Evolutionary conservation across 2,888 invertebrate genomes (phyloP).

Genomic region (Adelognathus sp.): DNA sequence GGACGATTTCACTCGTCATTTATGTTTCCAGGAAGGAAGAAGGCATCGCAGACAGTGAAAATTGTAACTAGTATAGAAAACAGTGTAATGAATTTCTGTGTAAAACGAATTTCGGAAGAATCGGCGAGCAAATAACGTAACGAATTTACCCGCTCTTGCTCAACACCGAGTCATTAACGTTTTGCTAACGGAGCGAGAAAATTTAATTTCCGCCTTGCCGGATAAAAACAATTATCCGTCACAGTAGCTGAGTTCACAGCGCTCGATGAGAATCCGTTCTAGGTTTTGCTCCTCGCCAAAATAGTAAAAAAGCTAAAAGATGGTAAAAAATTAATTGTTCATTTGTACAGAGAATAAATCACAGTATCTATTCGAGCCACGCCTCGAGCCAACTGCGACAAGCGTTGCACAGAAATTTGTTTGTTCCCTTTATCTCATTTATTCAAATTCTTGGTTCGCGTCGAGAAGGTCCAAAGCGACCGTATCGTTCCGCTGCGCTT

Average conservation of each 20-base stretch:
- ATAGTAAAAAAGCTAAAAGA: neutral
- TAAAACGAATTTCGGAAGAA: constrained; percentile 2
- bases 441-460: constrained; percentile 13
- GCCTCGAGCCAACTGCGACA: neutral
- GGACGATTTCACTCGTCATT: constrained; percentile 59
- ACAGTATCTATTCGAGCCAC: constrained; percentile 10
- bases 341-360: constrained; percentile 33
- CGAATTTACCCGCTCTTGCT: neutral
- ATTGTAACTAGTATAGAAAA: neutral
- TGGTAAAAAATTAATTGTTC: constrained; percentile 38
- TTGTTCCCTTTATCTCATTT: neutral
- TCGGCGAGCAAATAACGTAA: constrained; percentile 10
- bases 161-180: neutral
- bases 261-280: neutral
- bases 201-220: neutral
- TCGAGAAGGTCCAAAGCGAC: constrained; percentile 2
- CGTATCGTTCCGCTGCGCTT: constrained; percentile 41
- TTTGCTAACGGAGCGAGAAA: constrained; percentile 10
- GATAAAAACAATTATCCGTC: neutral
- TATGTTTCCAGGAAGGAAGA: constrained; percentile 63
- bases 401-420: neutral
- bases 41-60: neutral
- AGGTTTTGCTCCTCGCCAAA: no score
- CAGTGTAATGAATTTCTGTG: neutral
- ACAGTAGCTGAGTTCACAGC: neutral